Percentiles rank a stretch among this genome's conserved stretches.
phyloP scores from a whole-genome alignment of 1,140 invertebrate species.

The Anadara kagoshimensis region DNA sequence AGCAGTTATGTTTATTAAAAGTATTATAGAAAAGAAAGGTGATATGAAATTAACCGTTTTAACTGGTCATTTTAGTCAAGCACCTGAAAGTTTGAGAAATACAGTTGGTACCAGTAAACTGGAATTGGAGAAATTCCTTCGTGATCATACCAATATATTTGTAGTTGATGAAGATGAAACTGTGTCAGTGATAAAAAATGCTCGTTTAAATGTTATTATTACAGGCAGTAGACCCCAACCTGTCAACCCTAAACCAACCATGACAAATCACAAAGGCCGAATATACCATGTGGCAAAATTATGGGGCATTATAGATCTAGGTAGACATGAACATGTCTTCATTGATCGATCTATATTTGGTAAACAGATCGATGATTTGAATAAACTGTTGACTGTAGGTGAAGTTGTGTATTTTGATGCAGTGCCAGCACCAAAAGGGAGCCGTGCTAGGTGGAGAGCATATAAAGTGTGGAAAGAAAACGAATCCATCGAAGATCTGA shows the following conservation, averaged over 20 bases:
- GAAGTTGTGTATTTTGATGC: slow-evolving; percentile 74
- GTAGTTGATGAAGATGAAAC: slow-evolving; percentile 66
- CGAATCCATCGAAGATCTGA: slow-evolving; percentile 68
- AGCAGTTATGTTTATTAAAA: slow-evolving; percentile 73
- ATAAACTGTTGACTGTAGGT: slow-evolving; percentile 69
- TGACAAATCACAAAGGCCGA: slow-evolving; percentile 67
- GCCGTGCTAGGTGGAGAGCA: slow-evolving; percentile 72
- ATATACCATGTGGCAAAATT: slow-evolving; percentile 74
- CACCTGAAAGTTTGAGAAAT: slow-evolving; percentile 70
- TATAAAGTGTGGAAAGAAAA: slow-evolving; percentile 73
- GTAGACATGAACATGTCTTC: slow-evolving; percentile 75
- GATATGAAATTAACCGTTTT: slow-evolving; percentile 68
- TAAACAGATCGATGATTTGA: slow-evolving; percentile 71
- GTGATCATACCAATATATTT: slow-evolving; percentile 69
- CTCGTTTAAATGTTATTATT: slow-evolving; percentile 72
- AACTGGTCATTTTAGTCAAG: slow-evolving; percentile 70
- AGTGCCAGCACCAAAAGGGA: slow-evolving; percentile 73
- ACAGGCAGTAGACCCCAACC: slow-evolving; percentile 67
- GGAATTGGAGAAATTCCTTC: slow-evolving; percentile 71
- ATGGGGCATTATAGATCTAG: slow-evolving; percentile 75
- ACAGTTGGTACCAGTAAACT: slow-evolving; percentile 71
- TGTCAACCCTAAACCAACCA: slow-evolving; percentile 57
- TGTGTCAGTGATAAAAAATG: slow-evolving; percentile 70
- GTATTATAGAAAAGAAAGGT: slow-evolving; percentile 72
- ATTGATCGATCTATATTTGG: slow-evolving; percentile 74